Evolutionary conservation across 2,888 invertebrate species (phyloP), one percentile per base, ranked within the genome.

Genomic region (Cremastinae sp.): DNA sequence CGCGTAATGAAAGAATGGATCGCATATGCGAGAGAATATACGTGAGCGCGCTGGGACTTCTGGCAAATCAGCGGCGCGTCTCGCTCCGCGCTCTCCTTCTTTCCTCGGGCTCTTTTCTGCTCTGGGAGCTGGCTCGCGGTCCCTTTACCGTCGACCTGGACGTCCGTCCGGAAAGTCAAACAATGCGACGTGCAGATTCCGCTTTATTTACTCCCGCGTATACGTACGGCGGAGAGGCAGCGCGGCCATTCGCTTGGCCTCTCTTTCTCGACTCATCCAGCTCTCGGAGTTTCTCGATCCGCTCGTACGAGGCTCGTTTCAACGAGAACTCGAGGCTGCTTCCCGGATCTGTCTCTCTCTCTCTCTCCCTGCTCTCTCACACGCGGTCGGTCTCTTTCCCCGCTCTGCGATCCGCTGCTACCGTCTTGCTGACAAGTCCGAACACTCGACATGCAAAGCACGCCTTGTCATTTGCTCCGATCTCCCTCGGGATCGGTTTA

Each of bases 121-220:
- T 76, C 65, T 76, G 69, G 54, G 12, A 49, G 54, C 65, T 47
- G 68, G 79, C 87, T 87, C 88, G 88, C 87, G 88, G 88, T 83
- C 80, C 85, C 88, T 88, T 88, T 88, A 87, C 82, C 79, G 82
- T 85, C 83, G 82, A 83, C 84, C 81, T 80, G 77, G 80, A 87
- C 87, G 86, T 87, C 84, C 85, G 83, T 87, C 85, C 84, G 82
- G 82, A 80, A 84, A 84, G 86, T 87, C 84, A 87, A 87, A 88
- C 88, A 88, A 88, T 88, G 86, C 87, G 85, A 86, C 87, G 86
- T 86, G 86, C 84, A 82, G 86, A 87, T 86, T 85, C 84, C 83
- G 81, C 84, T 84, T 88, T 88, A 87, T 88, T 88, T 88, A 87
- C 86, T 86, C 82, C 78, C 78, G 82, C 81, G 38, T 34, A 58